These are phyloP conservation scores for Phyllotreta cruciferae DNA, from an alignment of 2,888 invertebrate genomes.

Conservation along the genomic window DNA sequence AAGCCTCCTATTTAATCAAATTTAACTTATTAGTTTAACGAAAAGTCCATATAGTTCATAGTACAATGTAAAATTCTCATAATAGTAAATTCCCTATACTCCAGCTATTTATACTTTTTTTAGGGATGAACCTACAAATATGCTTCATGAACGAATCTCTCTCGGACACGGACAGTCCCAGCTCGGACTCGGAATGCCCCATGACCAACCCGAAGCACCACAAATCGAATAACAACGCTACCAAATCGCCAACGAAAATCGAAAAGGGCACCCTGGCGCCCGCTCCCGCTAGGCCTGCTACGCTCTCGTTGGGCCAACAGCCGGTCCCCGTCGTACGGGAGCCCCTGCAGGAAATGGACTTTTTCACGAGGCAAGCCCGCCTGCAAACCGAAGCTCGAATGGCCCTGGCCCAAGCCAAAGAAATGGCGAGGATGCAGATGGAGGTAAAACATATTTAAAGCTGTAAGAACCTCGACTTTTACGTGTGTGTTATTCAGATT, in stretches of 20 bases:
- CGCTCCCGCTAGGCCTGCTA: constrained; percentile 49
- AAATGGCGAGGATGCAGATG: constrained; percentile 92
- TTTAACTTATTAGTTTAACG: too few species aligned
- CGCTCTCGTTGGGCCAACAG: constrained; percentile 60
- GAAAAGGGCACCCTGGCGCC: constrained; percentile 22
- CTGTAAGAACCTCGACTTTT: background rate
- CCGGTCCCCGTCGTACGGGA: constrained; percentile 60
- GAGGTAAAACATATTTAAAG: constrained; percentile 64
- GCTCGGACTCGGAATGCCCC: constrained; percentile 73
- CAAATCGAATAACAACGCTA: constrained; percentile 21
- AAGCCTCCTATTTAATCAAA: too few species aligned
- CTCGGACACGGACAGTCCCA: constrained; percentile 82
- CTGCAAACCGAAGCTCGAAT: constrained; percentile 87
- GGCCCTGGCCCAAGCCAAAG: constrained; percentile 88
- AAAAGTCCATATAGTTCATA: too few species aligned
- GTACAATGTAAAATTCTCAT: too few species aligned
- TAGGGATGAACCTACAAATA: constrained; percentile 92
- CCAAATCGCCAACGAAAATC: constrained; percentile 14
- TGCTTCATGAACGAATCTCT: constrained; percentile 95
- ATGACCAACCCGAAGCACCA: constrained; percentile 56
- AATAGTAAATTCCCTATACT: too few species aligned
- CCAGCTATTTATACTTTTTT: too few species aligned
- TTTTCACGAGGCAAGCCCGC: constrained; percentile 80
- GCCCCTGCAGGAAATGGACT: constrained; percentile 73
- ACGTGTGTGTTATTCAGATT: constrained; percentile 54